phyloP scores from a whole-genome alignment of 2,113 vertebrate genomes.

The Ammospiza caudacuta region DNA sequence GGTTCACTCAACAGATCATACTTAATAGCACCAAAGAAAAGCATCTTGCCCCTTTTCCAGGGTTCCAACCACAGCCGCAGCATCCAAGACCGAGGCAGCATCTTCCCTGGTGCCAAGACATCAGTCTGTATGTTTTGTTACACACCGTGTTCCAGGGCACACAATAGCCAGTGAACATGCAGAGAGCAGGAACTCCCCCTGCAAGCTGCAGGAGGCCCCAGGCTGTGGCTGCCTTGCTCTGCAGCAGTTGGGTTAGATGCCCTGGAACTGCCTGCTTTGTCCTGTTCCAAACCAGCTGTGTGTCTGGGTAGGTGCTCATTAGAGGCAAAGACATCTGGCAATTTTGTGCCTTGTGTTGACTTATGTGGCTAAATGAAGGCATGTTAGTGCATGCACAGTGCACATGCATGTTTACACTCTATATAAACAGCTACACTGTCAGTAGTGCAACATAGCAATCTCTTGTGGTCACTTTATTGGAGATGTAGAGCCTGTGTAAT shows the following conservation, averaged over 20 bases:
- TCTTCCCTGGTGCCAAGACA: background rate
- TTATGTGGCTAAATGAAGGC: background rate
- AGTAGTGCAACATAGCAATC: background rate
- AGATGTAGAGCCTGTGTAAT: background rate
- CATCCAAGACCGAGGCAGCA: background rate
- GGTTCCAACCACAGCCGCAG: background rate
- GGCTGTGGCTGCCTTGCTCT: background rate
- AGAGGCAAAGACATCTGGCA: background rate
- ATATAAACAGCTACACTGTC: background rate
- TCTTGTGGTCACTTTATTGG: too few relatives aligned
- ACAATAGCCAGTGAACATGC: rapidly evolving
- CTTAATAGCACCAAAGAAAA: background rate
- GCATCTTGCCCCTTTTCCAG: background rate
- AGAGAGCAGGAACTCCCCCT: background rate
- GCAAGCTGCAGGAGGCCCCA: background rate
- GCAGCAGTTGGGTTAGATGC: rapidly evolving
- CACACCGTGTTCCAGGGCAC: background rate
- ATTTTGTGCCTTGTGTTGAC: background rate
- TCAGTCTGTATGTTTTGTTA: background rate
- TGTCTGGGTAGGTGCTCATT: background rate
- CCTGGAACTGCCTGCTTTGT: background rate
- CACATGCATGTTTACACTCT: background rate
- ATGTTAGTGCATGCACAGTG: rapidly evolving
- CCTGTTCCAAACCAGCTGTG: background rate
- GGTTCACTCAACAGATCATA: background rate